A percentile compares a stretch with the other conserved stretches of the same genome.
phyloP scores from a whole-genome alignment of 2,888 invertebrate genomes.

The Troilus luridus region DNA sequence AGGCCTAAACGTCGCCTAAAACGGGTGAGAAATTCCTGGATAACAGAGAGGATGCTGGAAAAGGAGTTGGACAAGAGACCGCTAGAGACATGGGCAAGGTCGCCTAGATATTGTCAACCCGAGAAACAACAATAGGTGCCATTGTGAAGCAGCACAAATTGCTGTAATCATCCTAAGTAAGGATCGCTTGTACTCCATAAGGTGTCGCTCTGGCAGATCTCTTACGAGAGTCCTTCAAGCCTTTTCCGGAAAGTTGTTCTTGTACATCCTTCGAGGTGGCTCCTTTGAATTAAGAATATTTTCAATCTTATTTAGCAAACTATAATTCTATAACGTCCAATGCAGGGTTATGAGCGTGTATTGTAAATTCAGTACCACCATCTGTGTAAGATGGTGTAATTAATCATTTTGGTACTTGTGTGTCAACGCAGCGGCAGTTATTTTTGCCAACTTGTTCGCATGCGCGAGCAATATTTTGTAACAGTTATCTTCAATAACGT shows the following conservation, averaged over 20 bases:
- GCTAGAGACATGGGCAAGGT: neutral
- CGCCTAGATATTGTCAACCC: neutral
- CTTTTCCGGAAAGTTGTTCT: neutral
- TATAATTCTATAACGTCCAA: too few relatives aligned
- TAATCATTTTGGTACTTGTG: too few relatives aligned
- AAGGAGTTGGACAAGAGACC: neutral
- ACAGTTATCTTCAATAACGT: too few relatives aligned
- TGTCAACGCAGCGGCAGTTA: too few relatives aligned
- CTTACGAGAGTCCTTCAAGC: neutral
- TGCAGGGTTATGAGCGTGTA: too few relatives aligned
- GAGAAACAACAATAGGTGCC: neutral
- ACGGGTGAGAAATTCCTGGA: neutral
- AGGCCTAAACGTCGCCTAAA: neutral
- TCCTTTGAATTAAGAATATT: neutral
- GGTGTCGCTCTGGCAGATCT: neutral
- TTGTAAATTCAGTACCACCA: too few relatives aligned
- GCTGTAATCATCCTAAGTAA: neutral
- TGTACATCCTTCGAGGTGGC: too few relatives aligned
- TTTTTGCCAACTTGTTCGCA: too few relatives aligned
- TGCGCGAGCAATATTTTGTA: too few relatives aligned
- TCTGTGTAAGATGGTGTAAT: too few relatives aligned
- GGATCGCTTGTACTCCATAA: neutral
- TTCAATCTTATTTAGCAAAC: too few relatives aligned
- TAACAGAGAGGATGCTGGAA: slow-evolving; percentile 8
- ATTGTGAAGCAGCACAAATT: neutral